Percentiles rank a stretch among this genome's conserved stretches.
These are phyloP conservation scores for Achroia grisella DNA, from an alignment of 1,140 invertebrate genomes.

Conservation along the genomic window DNA sequence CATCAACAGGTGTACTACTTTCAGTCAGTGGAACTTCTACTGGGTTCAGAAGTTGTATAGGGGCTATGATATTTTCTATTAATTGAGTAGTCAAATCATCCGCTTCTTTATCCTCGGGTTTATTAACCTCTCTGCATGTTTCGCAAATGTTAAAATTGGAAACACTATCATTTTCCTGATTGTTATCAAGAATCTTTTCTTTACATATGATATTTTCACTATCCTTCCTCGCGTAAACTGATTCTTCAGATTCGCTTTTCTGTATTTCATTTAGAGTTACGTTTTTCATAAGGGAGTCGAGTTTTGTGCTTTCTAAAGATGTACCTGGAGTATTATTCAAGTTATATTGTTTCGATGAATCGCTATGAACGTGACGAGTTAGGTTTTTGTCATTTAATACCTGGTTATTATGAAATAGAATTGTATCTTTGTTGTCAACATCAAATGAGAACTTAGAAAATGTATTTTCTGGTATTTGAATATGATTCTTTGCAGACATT, in stretches of 20 bases:
- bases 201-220: slow-evolving; percentile 14
- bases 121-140: slow-evolving; percentile 50
- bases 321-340: slow-evolving; percentile 5
- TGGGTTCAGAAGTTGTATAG: slow-evolving; percentile 55
- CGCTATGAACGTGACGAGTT: background rate
- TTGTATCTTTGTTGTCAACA: background rate
- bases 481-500: too few relatives aligned
- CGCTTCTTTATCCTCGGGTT: slow-evolving; percentile 38
- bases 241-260: background rate
- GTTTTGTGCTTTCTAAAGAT: slow-evolving; percentile 9
- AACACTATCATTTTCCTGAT: slow-evolving; percentile 13
- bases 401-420: too few relatives aligned
- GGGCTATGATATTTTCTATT: slow-evolving; percentile 62
- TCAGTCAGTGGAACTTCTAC: slow-evolving; percentile 40
- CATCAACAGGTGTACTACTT: slow-evolving; percentile 10
- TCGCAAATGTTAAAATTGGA: slow-evolving; percentile 48
- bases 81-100: slow-evolving; percentile 53
- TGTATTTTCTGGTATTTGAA: background rate
- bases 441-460: slow-evolving; percentile 1
- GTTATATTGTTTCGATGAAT: background rate
- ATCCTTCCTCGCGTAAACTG: background rate
- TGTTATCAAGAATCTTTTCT: slow-evolving; percentile 5
- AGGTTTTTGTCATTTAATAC: background rate
- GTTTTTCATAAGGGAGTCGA: background rate
- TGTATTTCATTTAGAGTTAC: slow-evolving; percentile 4